Evolutionary conservation across 1,140 invertebrate genomes (phyloP), one percentile per base, ranked within the genome.

Genomic region (Apolygus lucorum): DNA sequence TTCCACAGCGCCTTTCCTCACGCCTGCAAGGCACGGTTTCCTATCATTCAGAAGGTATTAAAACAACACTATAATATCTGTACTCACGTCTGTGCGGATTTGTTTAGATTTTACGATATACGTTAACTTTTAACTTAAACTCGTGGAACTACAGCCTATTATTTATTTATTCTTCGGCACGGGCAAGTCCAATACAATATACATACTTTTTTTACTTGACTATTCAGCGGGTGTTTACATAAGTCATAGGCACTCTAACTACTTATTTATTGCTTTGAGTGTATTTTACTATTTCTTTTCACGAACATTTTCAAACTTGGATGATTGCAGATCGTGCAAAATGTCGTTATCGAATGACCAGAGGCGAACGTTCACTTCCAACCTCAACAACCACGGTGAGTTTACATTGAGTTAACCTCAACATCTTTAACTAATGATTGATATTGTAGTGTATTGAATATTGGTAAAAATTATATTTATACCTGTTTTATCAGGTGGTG

Each of bases 1-100:
- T 2, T 83, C 82, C 0, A 80, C 79, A 2, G 74, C 77, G 1
- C 77, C 77, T 8, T 78, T 79, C 68, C 72, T 76, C 4, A 74
- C 70, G 22, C 73, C 72, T n/a, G 71, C 70, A 2, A 25, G 70
- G 1, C 71, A 68, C 21, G 64, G 73, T 27, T 42, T 74, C 14
- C 52, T 72, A 42, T 49, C 63, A 1, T 72, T 72, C 52, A 29
- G 73, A 68, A 42, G 34, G 34, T 42, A 8, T 65, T 2, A 65
- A 65, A 49, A 13, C n/a, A 49, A 11, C 11, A 13, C 42, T n/a
- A n/a, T 49, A 49, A 49, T 13, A 49, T 13, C 42, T 11, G n/a
- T n/a, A n/a, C n/a, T n/a, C n/a, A n/a, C n/a, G n/a, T n/a, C n/a
- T n/a, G n/a, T n/a, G n/a, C n/a, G n/a, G n/a, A n/a, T n/a, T n/a